phyloP scores from a whole-genome alignment of 2,888 invertebrate genomes.

The Seira musarum region DNA sequence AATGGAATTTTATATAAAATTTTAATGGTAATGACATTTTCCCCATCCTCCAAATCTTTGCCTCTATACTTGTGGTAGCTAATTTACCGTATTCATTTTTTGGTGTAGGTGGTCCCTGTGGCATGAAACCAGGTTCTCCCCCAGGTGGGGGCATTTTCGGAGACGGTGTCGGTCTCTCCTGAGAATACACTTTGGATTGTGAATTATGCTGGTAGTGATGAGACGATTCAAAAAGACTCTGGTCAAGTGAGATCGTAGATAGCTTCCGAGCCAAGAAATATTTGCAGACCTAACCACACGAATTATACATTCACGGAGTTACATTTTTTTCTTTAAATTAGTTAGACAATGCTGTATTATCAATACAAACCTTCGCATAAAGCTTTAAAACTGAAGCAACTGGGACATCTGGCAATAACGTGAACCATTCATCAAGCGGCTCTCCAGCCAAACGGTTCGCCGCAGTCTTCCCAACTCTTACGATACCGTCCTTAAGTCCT shows the following conservation, averaged over 20 bases:
- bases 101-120: conserved; percentile 75
- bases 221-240: conserved; percentile 80
- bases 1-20: no score
- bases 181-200: conserved; percentile 70
- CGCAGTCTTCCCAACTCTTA: conserved; percentile 83
- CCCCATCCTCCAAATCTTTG: no score
- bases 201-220: conserved; percentile 71
- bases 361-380: conserved; percentile 81
- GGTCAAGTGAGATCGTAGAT: conserved; percentile 83
- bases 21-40: no score
- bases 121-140: conserved; percentile 56
- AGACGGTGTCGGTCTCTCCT: conserved; percentile 74
- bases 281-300: conserved; percentile 76
- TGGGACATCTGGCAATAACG: conserved; percentile 84
- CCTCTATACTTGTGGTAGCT: no score
- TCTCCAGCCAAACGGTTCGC: conserved; percentile 78
- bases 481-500: conserved; percentile 87
- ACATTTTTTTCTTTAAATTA: no score
- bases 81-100: conserved; percentile 73
- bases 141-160: conserved; percentile 72
- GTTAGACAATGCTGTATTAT: not conserved
- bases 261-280: conserved; percentile 85
- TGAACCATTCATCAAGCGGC: conserved; percentile 92
- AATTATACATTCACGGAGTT: no score
- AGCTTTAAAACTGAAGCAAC: conserved; percentile 87